A percentile compares a stretch with the other conserved stretches of the same genome.
Conservation (phyloP, 30 jellyfish, hydroid and myxozoan genomes). For the Aurelia sp. region DNA sequence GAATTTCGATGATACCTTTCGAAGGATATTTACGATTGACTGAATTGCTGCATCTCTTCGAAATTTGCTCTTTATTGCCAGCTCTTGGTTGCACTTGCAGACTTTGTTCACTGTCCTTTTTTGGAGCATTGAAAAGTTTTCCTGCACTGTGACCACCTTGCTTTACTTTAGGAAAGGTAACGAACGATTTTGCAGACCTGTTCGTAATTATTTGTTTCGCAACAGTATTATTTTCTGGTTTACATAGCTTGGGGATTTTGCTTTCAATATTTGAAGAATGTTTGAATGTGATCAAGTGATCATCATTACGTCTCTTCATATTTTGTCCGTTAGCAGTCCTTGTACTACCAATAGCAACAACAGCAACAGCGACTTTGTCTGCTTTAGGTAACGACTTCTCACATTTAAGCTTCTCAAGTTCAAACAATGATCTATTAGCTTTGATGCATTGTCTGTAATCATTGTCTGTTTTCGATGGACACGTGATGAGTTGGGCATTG, state of each 20-base stretch:
- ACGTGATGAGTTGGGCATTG: background rate
- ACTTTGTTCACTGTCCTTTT: too few species aligned
- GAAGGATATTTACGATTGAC: too few species aligned
- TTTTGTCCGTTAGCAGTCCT: background rate
- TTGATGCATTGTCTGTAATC: background rate
- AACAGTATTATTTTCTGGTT: background rate
- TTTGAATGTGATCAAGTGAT: too few species aligned
- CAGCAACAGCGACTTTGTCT: background rate
- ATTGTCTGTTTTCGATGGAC: background rate
- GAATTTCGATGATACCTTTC: too few species aligned
- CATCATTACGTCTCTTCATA: too few species aligned
- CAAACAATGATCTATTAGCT: constrained; percentile 2
- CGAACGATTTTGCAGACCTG: too few species aligned
- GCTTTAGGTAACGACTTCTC: background rate
- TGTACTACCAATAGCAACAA: background rate
- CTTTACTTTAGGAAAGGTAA: too few species aligned
- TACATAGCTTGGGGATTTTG: background rate
- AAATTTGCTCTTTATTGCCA: background rate
- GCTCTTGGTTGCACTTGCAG: background rate
- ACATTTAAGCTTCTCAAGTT: background rate
- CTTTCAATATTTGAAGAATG: background rate
- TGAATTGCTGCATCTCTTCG: background rate
- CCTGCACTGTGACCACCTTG: too few species aligned
- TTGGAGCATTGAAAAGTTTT: too few species aligned
- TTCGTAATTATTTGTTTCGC: background rate